Base-by-base conservation (phyloP, 2,113 vertebrate genomes). In the Podocnemis expansa region DNA sequence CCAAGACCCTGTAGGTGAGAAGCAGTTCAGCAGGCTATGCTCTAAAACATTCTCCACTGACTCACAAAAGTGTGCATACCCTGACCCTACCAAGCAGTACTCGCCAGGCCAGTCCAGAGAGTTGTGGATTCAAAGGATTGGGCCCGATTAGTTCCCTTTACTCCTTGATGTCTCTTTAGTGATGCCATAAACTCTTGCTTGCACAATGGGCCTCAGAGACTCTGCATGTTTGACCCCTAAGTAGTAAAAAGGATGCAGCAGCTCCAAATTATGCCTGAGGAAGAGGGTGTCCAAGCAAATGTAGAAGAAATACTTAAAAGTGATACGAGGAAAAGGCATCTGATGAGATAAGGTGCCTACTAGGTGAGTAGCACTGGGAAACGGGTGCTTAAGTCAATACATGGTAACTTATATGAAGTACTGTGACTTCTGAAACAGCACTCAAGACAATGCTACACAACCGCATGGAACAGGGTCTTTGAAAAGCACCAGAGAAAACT, bases 261-360 rank as follows among this genome's bases (percentile, higher is more conserved):
- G 17, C 17, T 58, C 2, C 27, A 41, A 1, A 1, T 67, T 79
- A 31, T 63, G 51, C 55, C 34, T 3, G 5, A 52, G 38, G 63
- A 93, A 56, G 41, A 2, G 4, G 16, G 11, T 29, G 8, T 45
- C 1, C 6, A 8, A 14, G 4, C 17, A 75, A 34, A 45, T 19
- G 1, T 0, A 0, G 13, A 49, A 47, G 17, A 31, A 1, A 43
- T 27, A 75, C 60, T n/a, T n/a, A n/a, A n/a, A 8, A 67, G 34
- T 75, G 70, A 41, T n/a, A 11, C 10, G 38, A 38, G 21, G 2
- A 38, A 73, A 73, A 41, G 10, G 22, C 38, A 41, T 34, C 58
- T 60, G 58, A 49, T 43, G 5, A 6, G 24, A 1, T 10, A 55
- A 43, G 2, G 6, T 17, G 27, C 12, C 55, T 31, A 29, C 2